Conservation (phyloP, 2,797 vertebrate species). For the Platalea minor region DNA sequence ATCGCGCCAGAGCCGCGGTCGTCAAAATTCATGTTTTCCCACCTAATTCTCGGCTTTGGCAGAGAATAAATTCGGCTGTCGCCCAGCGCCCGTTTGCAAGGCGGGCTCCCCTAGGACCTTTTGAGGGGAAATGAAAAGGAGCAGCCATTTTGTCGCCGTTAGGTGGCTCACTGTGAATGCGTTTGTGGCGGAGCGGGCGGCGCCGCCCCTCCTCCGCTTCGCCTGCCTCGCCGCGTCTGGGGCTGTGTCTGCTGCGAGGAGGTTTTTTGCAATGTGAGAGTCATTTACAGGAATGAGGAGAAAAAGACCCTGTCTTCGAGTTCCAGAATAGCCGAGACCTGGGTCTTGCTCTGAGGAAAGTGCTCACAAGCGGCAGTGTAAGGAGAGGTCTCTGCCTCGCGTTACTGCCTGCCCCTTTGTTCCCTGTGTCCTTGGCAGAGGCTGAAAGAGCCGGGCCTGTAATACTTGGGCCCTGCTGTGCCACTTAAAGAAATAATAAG, state of each 20-base stretch:
- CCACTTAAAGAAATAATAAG: conserved; percentile 85
- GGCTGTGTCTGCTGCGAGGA: neutral
- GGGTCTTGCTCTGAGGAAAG: conserved; percentile 48
- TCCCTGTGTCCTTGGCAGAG: conserved; percentile 82
- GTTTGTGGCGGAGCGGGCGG: neutral
- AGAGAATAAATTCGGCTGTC: neutral
- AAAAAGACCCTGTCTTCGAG: conserved; percentile 42
- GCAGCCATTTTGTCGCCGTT: conserved; percentile 56
- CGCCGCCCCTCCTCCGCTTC: conserved; percentile 41
- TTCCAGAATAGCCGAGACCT: conserved; percentile 44
- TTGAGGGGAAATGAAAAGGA: neutral
- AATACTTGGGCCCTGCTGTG: conserved; percentile 79
- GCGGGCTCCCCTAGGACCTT: neutral
- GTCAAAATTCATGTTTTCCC: neutral
- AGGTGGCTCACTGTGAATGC: conserved; percentile 80
- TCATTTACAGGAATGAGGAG: conserved; percentile 46
- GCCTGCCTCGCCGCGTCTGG: conserved; percentile 25
- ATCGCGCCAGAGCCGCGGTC: neutral
- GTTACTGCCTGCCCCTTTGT: conserved; percentile 75
- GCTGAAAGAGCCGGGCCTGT: conserved; percentile 77
- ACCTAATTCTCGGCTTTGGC: neutral
- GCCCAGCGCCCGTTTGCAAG: neutral
- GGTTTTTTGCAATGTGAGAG: conserved; percentile 40
- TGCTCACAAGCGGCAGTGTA: conserved; percentile 31
- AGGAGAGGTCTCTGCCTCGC: conserved; percentile 60